phyloP scores from a whole-genome alignment of 2,888 invertebrate species.

The Serripes groenlandicus region DNA sequence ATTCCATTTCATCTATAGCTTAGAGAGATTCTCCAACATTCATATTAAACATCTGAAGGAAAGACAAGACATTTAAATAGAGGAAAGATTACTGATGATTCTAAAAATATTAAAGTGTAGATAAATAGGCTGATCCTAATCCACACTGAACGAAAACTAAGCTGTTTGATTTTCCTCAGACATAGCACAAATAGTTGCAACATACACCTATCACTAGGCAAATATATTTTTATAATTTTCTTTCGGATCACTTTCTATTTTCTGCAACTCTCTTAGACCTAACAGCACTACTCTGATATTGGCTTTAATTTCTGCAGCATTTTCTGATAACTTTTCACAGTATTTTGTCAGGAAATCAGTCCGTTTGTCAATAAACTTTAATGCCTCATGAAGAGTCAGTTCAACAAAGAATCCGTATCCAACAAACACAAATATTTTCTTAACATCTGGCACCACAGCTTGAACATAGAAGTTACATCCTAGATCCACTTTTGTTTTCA shows the following conservation, averaged over 20 bases:
- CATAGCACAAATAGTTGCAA: background rate
- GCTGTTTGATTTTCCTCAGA: no score
- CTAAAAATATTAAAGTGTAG: no score
- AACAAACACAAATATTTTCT: slow-evolving; percentile 91
- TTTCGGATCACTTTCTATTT: slow-evolving; percentile 31
- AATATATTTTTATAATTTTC: slow-evolving; percentile 35
- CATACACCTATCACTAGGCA: background rate
- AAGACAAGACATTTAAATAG: no score
- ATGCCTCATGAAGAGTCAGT: slow-evolving; percentile 91
- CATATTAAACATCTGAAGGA: no score
- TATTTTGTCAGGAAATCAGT: slow-evolving; percentile 90
- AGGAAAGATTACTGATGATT: no score
- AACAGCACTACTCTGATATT: slow-evolving; percentile 93
- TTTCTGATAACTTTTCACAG: slow-evolving; percentile 89
- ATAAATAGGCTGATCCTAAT: no score
- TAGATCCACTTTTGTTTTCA: slow-evolving; percentile 92
- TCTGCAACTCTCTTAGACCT: slow-evolving; percentile 85
- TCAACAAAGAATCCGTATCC: slow-evolving; percentile 93
- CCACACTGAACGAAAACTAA: no score
- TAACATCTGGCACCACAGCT: slow-evolving; percentile 90
- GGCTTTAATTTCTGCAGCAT: slow-evolving; percentile 91
- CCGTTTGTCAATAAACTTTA: slow-evolving; percentile 91
- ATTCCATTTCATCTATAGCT: no score
- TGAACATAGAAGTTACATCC: slow-evolving; percentile 95
- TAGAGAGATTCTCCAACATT: no score